Evolutionary conservation across 2,888 invertebrate genomes (phyloP), one percentile per base, ranked within the genome.

Genomic region (Thecophora atra): DNA sequence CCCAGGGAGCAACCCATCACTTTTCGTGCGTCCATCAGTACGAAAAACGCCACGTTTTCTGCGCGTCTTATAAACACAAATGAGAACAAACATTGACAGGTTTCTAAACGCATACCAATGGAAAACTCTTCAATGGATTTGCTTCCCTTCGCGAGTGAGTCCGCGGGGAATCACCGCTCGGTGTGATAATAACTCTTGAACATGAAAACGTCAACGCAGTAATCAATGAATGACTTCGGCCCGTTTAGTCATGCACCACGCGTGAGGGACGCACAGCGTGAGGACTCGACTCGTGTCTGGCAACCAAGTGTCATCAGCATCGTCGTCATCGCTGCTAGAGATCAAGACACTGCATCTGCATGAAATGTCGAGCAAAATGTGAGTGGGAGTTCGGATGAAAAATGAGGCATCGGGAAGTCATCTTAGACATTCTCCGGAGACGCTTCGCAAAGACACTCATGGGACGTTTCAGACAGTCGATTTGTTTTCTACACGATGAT

Each of bases 21-120:
- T 17, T n/a, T 17, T 47, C 47, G n/a, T 47, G 28, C n/a, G 58
- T 3, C 28, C 13, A 66, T 52, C 51, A 21, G 19, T 44, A 28
- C 66, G 42, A 11, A 42, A 42, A 44, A 64, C 13, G 28, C 28
- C 30, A 37, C 24, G 42, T 24, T 28, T 26, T 42, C 42, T 8
- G 8, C 21, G n/a, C 4, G 60, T 30, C 44, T 62, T 51, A 70
- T 70, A 47, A 70, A 60, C 62, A 68, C 68, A 68, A 68, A 68
- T 68, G 68, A 68, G 56, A 56, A 68, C 68, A 70, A 70, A 70
- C 60, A 58, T 62, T 62, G 37, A 60, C 21, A 17, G 8, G n/a
- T 28, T 67, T 1, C 58, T 24, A n/a, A 17, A 13, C 26, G 21
- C 30, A 30, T 4, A 30, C 5, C 8, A 21, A 68, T 15, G 37